Base-by-base conservation (phyloP, 2,888 invertebrate genomes). In the Tholera decimalis region DNA sequence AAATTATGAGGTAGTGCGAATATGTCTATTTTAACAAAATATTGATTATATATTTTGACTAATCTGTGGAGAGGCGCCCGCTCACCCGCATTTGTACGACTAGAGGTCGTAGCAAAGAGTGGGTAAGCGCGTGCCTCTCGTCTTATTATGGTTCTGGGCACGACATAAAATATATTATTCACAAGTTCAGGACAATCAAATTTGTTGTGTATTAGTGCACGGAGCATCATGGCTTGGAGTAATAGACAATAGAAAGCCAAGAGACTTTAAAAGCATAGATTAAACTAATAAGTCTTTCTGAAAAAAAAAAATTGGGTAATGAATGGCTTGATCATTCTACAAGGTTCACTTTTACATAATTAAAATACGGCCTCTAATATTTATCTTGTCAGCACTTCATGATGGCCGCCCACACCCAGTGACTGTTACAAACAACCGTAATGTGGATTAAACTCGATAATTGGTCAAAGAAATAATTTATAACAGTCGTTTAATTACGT, bases 401-500 rank as follows among this genome's bases (percentile, higher is more conserved):
- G 47, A 58, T 50, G 37, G 55, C 39, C 80, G 47, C 82, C 79
- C 60, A 82, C 79, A 24, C 44, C 1, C n/a, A 3, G 20, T 7
- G n/a, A 30, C 41, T 28, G 26, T 26, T 22, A 50, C 58, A 53
- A 61, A 51, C 28, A 41, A 44, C 61, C 37, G 37, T 55, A 41
- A 60, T 60, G 73, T 24, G 41, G 44, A 50, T 60, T 70, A 56
- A 60, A 80, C 70, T 54, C 54, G 82, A 67, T 79, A 79, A 79
- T 79, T 79, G 79, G 24, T 18, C 57, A 8, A 30, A 47, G 50
- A 61, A 46, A 73, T 65, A 73, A 51, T 51, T 73, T 64, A 59
- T 78, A 73, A 78, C 64, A 57, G 79, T 28, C 56, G 18, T 66
- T 74, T 81, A 79, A 78, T 66, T 66, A 66, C 54, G 41, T 20